A percentile compares a stretch with the other conserved stretches of the same genome.
These are phyloP conservation scores for Mus minutoides DNA, from an alignment of 2,797 vertebrate species.

Conservation along the genomic window DNA sequence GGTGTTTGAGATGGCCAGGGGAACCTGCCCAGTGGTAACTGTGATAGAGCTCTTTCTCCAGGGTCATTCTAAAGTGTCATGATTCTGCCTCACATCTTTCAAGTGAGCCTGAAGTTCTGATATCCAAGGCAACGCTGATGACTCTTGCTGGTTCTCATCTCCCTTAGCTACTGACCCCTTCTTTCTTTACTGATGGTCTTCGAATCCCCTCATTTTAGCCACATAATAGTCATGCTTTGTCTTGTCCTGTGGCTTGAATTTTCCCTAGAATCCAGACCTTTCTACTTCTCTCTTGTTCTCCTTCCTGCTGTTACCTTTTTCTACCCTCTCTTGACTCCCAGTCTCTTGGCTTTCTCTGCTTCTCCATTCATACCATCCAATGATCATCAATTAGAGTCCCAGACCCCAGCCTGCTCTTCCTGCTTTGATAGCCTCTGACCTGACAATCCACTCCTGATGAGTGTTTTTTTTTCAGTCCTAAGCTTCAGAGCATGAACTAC, in stretches of 20 bases:
- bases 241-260: background rate
- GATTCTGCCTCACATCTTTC: background rate
- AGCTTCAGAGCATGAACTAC: background rate
- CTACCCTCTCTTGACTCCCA: background rate
- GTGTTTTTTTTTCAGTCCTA: background rate
- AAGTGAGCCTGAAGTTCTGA: background rate
- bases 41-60: background rate
- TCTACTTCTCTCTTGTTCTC: background rate
- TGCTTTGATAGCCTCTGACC: background rate
- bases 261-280: background rate
- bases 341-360: background rate
- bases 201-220: background rate
- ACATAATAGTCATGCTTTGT: background rate
- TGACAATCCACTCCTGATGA: rapidly evolving
- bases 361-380: background rate
- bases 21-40: background rate
- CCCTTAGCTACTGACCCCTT: background rate
- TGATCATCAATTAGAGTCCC: background rate
- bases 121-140: background rate
- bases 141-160: background rate
- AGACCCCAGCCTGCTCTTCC: background rate
- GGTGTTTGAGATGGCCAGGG: background rate
- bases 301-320: background rate
- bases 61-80: background rate
- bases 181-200: background rate